Conservation (phyloP, 2,888 invertebrate genomes). For the Rotaria macrura region DNA sequence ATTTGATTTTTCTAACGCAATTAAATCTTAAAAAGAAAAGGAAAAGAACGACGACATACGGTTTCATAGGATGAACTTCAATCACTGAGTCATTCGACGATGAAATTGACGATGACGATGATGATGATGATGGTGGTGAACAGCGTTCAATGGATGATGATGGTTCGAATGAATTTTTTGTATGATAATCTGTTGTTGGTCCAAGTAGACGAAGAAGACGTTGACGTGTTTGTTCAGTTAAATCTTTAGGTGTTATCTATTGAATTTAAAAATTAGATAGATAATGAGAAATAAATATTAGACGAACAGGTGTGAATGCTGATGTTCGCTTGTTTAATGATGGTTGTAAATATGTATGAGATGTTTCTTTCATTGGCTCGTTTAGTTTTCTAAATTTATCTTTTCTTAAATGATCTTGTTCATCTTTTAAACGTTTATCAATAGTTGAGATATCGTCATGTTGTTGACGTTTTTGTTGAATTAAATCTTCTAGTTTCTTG, state of each 20-base stretch:
- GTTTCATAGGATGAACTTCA: background rate
- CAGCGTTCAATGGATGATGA: background rate
- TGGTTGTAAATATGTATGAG: background rate
- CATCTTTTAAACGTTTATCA: background rate
- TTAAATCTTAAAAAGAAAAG: no score
- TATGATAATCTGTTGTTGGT: background rate
- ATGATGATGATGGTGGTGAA: background rate
- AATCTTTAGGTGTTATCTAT: background rate
- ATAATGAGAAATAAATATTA: no score
- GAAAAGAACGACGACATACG: background rate
- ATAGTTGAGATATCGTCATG: background rate
- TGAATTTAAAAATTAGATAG: no score
- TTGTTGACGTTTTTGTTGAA: slow-evolving; percentile 13
- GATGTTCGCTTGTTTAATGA: background rate
- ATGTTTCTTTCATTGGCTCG: background rate
- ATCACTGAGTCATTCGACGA: background rate
- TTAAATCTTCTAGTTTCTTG: background rate
- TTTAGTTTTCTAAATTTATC: background rate
- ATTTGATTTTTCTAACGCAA: no score
- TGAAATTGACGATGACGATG: background rate
- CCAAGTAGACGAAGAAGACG: background rate
- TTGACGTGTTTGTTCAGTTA: background rate
- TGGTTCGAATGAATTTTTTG: background rate
- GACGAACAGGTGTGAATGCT: background rate
- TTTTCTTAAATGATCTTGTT: background rate